phyloP scores from a whole-genome alignment of 2,113 vertebrate genomes.

The Pangasianodon gigas region DNA sequence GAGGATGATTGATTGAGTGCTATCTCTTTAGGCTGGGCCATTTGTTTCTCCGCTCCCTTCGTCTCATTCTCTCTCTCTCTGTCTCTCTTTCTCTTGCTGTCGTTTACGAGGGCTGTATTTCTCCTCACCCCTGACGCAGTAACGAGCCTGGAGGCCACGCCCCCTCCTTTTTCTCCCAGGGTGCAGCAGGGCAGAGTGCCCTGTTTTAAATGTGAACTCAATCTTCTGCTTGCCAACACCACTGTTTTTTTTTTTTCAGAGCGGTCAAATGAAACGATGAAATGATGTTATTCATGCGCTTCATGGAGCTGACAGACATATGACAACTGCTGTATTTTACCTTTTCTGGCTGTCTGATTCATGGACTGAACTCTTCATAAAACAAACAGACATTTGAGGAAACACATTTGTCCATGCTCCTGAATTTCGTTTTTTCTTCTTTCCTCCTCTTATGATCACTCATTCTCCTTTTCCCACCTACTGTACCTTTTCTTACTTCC shows the following conservation, averaged over 20 bases:
- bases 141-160: conserved; percentile 73
- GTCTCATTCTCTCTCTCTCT: conserved; percentile 53
- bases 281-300: conserved; percentile 44
- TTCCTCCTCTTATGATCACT: background rate
- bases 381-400: background rate
- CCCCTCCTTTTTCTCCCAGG: conserved; percentile 63
- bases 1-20: conserved; percentile 98
- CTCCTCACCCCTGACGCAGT: conserved; percentile 73
- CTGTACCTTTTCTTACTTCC: background rate
- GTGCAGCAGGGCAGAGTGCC: conserved; percentile 62
- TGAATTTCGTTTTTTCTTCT: background rate
- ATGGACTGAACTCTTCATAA: background rate
- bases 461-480: background rate
- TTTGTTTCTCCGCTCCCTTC: conserved; percentile 67
- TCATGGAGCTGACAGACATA: conserved; percentile 42
- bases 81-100: conserved; percentile 63
- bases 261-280: conserved; percentile 29
- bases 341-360: background rate
- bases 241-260: conserved; percentile 30
- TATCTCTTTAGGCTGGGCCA: conserved; percentile 77
- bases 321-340: conserved; percentile 23
- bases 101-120: conserved; percentile 73
- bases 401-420: background rate
- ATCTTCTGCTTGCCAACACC: conserved; percentile 39
- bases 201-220: conserved; percentile 48